Percentiles rank a stretch among this genome's conserved stretches.
Evolutionary conservation across 2,113 vertebrate species (phyloP).

Genomic region (Chloropsis hardwickii): DNA sequence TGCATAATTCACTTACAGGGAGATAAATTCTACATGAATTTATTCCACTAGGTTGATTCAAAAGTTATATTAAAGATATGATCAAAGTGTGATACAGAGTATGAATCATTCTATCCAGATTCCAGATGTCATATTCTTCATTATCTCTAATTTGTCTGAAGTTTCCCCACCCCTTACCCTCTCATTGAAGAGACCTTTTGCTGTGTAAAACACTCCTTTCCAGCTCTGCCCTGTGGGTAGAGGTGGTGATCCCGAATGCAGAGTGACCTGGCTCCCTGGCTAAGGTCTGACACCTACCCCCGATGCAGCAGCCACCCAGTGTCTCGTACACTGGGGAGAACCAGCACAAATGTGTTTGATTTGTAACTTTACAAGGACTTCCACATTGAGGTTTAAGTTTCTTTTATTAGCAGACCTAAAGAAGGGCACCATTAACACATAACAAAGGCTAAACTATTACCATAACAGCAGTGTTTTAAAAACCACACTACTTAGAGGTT

Average conservation of each 20-base stretch:
- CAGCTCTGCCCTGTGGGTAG: neutral
- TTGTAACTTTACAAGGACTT: constrained; percentile 8
- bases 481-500: neutral
- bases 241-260: rapidly evolving
- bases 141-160: neutral
- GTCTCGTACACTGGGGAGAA: neutral
- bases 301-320: neutral
- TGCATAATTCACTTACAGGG: neutral
- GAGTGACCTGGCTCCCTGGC: neutral
- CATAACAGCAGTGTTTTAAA: neutral
- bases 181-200: neutral
- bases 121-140: neutral
- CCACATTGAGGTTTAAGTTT: neutral
- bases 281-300: neutral
- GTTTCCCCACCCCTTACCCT: neutral
- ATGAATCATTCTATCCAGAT: neutral
- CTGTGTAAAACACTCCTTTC: neutral
- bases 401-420: constrained; percentile 28
- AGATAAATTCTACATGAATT: neutral
- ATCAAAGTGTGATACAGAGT: neutral
- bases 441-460: constrained; percentile 1
- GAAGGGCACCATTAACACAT: constrained; percentile 25
- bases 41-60: neutral
- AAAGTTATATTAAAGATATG: neutral
- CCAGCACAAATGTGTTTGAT: neutral